Conservation (phyloP, 1,140 invertebrate species). For the Onthophagus taurus region DNA sequence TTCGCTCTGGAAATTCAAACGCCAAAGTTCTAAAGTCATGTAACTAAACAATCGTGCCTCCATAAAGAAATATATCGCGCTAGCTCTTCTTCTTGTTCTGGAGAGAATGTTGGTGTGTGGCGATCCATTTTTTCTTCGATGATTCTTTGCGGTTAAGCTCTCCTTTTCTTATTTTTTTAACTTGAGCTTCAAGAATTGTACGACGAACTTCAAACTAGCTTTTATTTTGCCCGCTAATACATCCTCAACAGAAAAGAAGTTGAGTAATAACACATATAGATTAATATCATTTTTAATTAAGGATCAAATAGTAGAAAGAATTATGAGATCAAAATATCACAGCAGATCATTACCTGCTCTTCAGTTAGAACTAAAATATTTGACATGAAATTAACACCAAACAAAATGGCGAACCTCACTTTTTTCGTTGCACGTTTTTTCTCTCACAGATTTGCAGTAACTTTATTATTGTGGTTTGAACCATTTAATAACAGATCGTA, state of each 20-base stretch:
- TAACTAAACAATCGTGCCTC: constrained; percentile 20
- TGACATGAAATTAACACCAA: constrained; percentile 6
- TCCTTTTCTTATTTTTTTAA: constrained; percentile 11
- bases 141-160: background rate
- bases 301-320: constrained; percentile 4
- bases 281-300: constrained; percentile 4
- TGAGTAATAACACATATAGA: too few species aligned
- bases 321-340: background rate
- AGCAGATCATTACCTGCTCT: constrained; percentile 6
- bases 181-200: constrained; percentile 19
- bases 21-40: constrained; percentile 21
- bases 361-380: constrained; percentile 1
- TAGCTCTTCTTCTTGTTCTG: constrained; percentile 16
- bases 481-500: constrained; percentile 2
- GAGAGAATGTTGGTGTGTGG: constrained; percentile 12
- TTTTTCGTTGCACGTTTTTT: constrained; percentile 2
- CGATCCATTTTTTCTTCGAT: constrained; percentile 13
- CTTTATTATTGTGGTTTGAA: constrained; percentile 2
- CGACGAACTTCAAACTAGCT: constrained; percentile 18
- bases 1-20: constrained; percentile 24
- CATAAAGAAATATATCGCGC: constrained; percentile 16
- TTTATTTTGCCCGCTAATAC: constrained; percentile 17
- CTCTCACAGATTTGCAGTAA: constrained; percentile 8
- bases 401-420: constrained; percentile 7
- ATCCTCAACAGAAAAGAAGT: constrained; percentile 17